Base-by-base conservation (phyloP, 2,113 vertebrate species). In the Xiphophorus hellerii region DNA sequence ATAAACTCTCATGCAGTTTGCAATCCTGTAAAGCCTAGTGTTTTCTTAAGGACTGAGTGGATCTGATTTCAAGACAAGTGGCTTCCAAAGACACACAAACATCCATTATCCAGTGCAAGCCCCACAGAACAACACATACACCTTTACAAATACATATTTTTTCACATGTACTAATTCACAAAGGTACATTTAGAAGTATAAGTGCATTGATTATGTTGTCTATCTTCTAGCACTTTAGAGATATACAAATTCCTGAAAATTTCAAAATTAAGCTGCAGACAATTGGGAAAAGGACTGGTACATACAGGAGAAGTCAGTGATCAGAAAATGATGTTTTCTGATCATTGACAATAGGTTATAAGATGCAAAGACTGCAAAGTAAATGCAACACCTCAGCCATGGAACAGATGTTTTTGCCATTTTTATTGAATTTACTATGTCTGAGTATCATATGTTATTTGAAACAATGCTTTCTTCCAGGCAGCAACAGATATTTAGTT, bases 1-100 rank as follows among this genome's bases (percentile, higher is more conserved):
- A 86, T 90, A 86, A 74, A 73, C 82, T 78, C 84, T 82, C 87
- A 73, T 70, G n/a, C 51, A 58, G 77, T 81, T 85, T 76, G 58
- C 71, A 84, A 84, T 87, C 85, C 85, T 77, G 77, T 78, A 87
- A 87, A 84, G 86, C 85, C 77, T 39, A 72, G 48, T 73, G 84
- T 75, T 88, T 91, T 88, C 88, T 82, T 88, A 89, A 73, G 67
- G 85, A 85, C 83, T 87, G 84, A 73, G 67, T 48, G 79, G 76
- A 90, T 87, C 82, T 81, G 81, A 77, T 87, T 86, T 51, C 79
- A 72, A 85, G 85, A 81, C 78, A 72, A 82, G 74, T 74, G 88
- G 84, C 85, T 84, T 80, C 81, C 65, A 62, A 81, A 84, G 72
- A 74, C 17, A 61, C 8, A 54, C 69, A 76, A 28, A 71, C 76